A percentile compares a stretch with the other conserved stretches of the same genome.
Conservation (phyloP, 2,797 vertebrate genomes). For the Erpetoichthys calabaricus region DNA sequence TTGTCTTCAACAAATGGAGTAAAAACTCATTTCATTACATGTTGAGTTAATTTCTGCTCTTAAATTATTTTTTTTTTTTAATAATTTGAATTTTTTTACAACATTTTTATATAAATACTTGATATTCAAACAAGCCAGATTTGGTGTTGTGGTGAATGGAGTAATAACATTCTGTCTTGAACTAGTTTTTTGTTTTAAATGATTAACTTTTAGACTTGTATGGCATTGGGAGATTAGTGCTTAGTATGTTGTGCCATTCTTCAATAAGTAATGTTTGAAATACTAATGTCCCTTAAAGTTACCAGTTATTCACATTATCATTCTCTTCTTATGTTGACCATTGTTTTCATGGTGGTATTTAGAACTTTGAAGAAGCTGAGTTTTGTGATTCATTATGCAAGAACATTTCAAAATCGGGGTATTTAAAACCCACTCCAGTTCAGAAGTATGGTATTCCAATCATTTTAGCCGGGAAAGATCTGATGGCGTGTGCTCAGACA, state of each 20-base stretch:
- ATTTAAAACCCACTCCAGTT: conserved; percentile 80
- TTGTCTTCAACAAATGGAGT: too few relatives aligned
- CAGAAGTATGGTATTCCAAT: conserved; percentile 93
- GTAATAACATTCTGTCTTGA: too few relatives aligned
- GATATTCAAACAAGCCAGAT: background rate
- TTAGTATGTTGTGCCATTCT: too few relatives aligned
- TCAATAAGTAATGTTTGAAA: too few relatives aligned
- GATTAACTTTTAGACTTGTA: too few relatives aligned
- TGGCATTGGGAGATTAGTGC: too few relatives aligned
- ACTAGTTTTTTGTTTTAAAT: too few relatives aligned
- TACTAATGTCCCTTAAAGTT: too few relatives aligned
- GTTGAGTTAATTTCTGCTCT: conserved; percentile 1
- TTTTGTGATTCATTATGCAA: conserved; percentile 61
- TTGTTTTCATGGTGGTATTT: background rate
- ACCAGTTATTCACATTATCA: too few relatives aligned
- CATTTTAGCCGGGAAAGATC: conserved; percentile 66
- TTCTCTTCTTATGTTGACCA: too few relatives aligned
- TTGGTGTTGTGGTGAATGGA: too few relatives aligned
- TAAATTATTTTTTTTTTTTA: conserved; percentile 3
- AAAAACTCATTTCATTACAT: too few relatives aligned
- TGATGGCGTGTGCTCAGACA: conserved; percentile 95
- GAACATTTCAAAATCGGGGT: conserved; percentile 73
- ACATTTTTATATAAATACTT: background rate
- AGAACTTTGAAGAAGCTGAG: conserved; percentile 74
- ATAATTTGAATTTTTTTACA: conserved; percentile 1